Conservation (phyloP, 2,888 invertebrate species). For the Platypus cylindrus region DNA sequence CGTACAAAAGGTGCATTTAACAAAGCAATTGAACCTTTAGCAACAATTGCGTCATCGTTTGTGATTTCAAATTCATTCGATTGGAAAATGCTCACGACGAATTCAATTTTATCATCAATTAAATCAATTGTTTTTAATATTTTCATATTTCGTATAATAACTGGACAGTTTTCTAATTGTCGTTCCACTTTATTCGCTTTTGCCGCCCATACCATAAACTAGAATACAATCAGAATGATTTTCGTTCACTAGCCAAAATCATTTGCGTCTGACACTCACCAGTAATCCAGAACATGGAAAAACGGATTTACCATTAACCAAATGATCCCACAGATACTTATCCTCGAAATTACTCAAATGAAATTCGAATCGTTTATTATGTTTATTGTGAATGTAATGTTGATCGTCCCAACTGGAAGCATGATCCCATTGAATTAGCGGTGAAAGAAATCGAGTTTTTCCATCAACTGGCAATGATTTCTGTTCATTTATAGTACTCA, state of each 20-base stretch:
- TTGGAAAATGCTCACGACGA: conserved; percentile 6
- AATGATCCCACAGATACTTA: conserved; percentile 15
- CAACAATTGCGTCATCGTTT: conserved; percentile 3
- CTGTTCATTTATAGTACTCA: conserved; percentile 60
- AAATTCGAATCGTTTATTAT: conserved; percentile 72
- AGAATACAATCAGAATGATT: conserved; percentile 1
- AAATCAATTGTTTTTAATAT: conserved; percentile 2
- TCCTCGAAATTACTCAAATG: conserved; percentile 25
- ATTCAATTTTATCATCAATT: conserved; percentile 2
- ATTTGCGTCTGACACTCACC: conserved; percentile 16
- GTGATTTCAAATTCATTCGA: conserved; percentile 5
- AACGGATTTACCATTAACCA: conserved; percentile 20
- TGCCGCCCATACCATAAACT: conserved; percentile 9
- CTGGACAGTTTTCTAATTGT: conserved; percentile 5
- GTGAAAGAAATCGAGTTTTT: conserved; percentile 70
- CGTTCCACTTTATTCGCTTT: conserved; percentile 2
- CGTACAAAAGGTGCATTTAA: not conserved
- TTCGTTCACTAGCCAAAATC: no score
- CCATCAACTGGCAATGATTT: conserved; percentile 67
- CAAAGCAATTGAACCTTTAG: conserved; percentile 2
- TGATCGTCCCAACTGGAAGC: conserved; percentile 60
- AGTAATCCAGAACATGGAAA: conserved; percentile 49
- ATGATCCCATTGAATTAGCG: conserved; percentile 79
- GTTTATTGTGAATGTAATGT: conserved; percentile 48
- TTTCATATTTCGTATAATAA: conserved; percentile 4